A percentile compares a stretch with the other conserved stretches of the same genome.
These are phyloP conservation scores for Rhabdophis nuchalis DNA, from an alignment of 2,797 vertebrate genomes.

Conservation along the genomic window DNA sequence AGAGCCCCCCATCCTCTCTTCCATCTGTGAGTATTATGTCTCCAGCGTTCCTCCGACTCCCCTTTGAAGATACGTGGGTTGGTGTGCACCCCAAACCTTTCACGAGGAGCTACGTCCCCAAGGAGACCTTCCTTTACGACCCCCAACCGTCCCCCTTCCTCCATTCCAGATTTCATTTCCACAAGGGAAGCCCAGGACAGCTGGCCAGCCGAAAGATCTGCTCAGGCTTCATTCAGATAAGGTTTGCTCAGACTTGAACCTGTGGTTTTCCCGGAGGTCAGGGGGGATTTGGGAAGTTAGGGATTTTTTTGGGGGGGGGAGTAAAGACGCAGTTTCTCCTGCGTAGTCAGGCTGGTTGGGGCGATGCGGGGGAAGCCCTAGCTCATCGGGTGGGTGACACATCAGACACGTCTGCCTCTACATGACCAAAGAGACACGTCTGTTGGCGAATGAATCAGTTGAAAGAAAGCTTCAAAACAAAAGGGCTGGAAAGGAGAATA, in stretches of 20 bases:
- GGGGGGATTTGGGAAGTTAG: not conserved
- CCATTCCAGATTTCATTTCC: not conserved
- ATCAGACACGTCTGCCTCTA: not conserved
- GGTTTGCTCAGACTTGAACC: not conserved
- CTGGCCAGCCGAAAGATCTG: not conserved
- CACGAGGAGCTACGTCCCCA: not conserved
- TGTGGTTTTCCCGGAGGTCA: not conserved
- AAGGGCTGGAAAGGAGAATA: not conserved
- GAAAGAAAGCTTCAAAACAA: not conserved
- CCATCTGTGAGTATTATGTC: not conserved
- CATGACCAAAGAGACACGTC: not conserved
- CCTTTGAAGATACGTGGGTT: not conserved
- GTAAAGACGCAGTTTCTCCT: not conserved
- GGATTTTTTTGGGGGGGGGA: not conserved
- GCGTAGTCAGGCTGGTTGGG: not conserved
- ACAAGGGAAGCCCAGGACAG: accelerated
- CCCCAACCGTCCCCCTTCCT: not conserved
- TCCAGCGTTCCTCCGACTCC: not conserved
- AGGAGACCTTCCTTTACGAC: not conserved
- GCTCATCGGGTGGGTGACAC: not conserved
- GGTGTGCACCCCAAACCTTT: not conserved
- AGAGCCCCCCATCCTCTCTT: not conserved
- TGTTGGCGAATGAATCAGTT: not conserved
- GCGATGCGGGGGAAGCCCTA: not conserved
- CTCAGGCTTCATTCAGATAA: not conserved